phyloP scores from a whole-genome alignment of 1,140 invertebrate species.

The Diorhabda sublineata region DNA sequence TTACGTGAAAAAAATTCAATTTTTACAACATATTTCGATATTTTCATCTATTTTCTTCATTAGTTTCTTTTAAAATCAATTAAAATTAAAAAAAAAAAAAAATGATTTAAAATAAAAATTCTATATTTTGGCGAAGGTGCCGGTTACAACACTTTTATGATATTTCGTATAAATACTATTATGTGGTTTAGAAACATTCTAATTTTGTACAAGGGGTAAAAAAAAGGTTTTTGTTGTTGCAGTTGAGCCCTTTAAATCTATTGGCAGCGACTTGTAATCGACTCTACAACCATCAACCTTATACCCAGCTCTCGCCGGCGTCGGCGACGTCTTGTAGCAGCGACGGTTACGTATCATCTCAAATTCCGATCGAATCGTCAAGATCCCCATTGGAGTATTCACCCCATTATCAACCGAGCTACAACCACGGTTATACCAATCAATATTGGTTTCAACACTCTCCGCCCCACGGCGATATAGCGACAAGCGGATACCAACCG shows the following conservation, averaged over 20 bases:
- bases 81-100: too few species aligned
- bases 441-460: slow-evolving; percentile 46
- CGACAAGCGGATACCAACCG: slow-evolving; percentile 41
- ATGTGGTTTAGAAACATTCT: too few species aligned
- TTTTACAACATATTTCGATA: too few species aligned
- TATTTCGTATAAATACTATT: too few species aligned
- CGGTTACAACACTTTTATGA: too few species aligned
- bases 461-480: slow-evolving; percentile 40
- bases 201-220: too few species aligned
- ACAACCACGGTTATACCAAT: slow-evolving; percentile 34
- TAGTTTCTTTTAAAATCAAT: too few species aligned
- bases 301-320: slow-evolving; percentile 39
- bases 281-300: slow-evolving; percentile 36
- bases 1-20: too few species aligned
- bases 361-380: slow-evolving; percentile 37
- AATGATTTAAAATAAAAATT: too few species aligned
- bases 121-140: too few species aligned
- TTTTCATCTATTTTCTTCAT: too few species aligned
- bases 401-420: slow-evolving; percentile 39
- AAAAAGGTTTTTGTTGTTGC: slow-evolving; percentile 30
- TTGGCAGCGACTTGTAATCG: slow-evolving; percentile 38
- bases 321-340: slow-evolving; percentile 43
- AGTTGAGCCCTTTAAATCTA: slow-evolving; percentile 41
- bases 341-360: slow-evolving; percentile 37
- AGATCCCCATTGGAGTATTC: slow-evolving; percentile 42